Evolutionary conservation across 2,797 vertebrate species (phyloP).

Genomic region (Poecilia picta): DNA sequence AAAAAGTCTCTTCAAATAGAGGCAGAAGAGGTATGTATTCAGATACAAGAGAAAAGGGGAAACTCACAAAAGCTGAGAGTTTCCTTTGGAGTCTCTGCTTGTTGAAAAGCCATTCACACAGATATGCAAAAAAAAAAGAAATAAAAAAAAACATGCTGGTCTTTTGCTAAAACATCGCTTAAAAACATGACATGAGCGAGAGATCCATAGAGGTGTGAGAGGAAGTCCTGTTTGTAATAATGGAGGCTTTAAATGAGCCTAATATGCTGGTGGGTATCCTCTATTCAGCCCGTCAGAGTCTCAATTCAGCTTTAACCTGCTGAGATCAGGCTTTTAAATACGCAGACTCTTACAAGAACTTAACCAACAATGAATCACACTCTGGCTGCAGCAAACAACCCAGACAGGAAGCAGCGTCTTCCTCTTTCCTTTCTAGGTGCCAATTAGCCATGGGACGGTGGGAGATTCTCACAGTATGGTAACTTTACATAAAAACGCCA

Average conservation of each 20-base stretch:
- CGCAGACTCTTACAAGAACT: conserved; percentile 16
- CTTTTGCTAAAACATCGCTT: conserved; percentile 44
- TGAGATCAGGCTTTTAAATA: conserved; percentile 19
- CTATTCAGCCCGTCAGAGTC: conserved; percentile 10
- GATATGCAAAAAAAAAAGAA: conserved; percentile 10
- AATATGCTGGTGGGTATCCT: conserved; percentile 16
- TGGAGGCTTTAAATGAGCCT: conserved; percentile 19
- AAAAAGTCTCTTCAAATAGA: conserved; percentile 54
- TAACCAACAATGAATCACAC: neutral
- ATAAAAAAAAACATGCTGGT: conserved; percentile 44
- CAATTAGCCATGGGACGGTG: neutral
- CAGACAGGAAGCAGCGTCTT: conserved; percentile 1
- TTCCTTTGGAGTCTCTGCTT: conserved; percentile 44
- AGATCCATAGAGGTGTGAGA: conserved; percentile 12
- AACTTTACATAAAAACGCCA: neutral
- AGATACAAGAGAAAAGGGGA: conserved; percentile 56
- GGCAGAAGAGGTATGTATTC: conserved; percentile 65
- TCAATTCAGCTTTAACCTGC: conserved; percentile 30
- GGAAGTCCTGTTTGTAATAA: conserved; percentile 12
- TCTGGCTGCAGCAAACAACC: conserved; percentile 3
- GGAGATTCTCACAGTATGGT: neutral
- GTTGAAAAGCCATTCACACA: conserved; percentile 45
- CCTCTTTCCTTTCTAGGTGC: neutral
- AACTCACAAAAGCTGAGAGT: conserved; percentile 36
- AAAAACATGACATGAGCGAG: conserved; percentile 19